Percentiles rank a stretch among this genome's conserved stretches.
Evolutionary conservation across 37 sponge, comb jelly and placozoan genomes (phyloP).

Genomic region (Hexactinellida sp.): DNA sequence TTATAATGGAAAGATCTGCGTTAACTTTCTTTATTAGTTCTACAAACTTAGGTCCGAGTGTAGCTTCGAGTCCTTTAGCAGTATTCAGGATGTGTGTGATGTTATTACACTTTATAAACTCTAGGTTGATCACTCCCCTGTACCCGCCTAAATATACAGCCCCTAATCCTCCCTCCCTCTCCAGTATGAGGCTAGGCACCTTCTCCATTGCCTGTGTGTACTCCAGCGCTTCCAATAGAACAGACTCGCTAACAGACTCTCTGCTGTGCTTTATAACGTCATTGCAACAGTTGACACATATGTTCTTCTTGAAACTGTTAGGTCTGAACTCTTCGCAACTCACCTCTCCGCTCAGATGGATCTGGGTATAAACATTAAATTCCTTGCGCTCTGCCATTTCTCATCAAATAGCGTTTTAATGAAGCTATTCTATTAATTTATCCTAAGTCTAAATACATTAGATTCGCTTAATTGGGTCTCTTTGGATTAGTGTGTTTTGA

Average conservation of each 20-base stretch:
- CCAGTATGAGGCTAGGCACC: constrained; percentile 46
- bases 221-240: constrained; percentile 40
- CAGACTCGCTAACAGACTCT: constrained; percentile 24
- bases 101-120: constrained; percentile 34
- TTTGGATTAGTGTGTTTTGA: no score
- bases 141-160: constrained; percentile 59
- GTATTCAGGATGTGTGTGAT: constrained; percentile 59
- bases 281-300: constrained; percentile 48
- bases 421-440: no score
- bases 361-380: constrained; percentile 29
- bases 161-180: constrained; percentile 18
- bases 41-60: constrained; percentile 60
- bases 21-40: constrained; percentile 42
- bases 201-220: constrained; percentile 47
- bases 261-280: constrained; percentile 45
- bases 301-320: constrained; percentile 44
- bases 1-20: constrained; percentile 19
- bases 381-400: constrained; percentile 11
- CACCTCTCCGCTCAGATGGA: constrained; percentile 52
- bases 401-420: no score
- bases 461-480: no score
- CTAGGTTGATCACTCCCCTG: constrained; percentile 51
- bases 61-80: constrained; percentile 57
- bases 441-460: no score
- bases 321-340: constrained; percentile 39